These are phyloP conservation scores for Platycercus adscitus DNA, from an alignment of 2,113 vertebrate genomes.

Conservation along the genomic window DNA sequence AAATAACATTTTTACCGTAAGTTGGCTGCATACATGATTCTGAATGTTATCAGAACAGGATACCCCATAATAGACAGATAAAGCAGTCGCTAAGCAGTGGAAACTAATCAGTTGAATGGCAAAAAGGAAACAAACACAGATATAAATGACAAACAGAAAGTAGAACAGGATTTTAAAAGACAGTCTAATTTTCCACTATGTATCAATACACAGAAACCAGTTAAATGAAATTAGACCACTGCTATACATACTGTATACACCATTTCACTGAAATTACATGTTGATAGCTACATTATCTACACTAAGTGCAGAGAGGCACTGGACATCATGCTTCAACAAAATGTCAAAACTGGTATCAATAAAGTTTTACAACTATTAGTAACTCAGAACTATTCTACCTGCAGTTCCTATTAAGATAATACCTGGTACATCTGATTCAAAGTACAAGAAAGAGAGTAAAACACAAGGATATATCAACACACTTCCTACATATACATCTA, in stretches of 20 bases:
- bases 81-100: conserved; percentile 70
- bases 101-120: conserved; percentile 22
- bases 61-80: conserved; percentile 68
- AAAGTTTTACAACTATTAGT: conserved; percentile 75
- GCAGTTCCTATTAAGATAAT: conserved; percentile 70
- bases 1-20: conserved; percentile 83
- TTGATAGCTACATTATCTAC: conserved; percentile 90
- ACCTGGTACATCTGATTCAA: conserved; percentile 64
- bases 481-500: conserved; percentile 26
- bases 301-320: conserved; percentile 92
- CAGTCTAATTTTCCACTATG: conserved; percentile 69
- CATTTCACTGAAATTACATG: conserved; percentile 83
- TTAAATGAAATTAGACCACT: conserved; percentile 79
- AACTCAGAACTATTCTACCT: conserved; percentile 59
- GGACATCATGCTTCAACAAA: conserved; percentile 88
- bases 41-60: conserved; percentile 76
- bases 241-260: conserved; percentile 72
- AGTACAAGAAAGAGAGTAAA: conserved; percentile 63
- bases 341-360: conserved; percentile 68
- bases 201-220: conserved; percentile 68
- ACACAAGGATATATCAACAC: conserved; percentile 37
- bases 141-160: conserved; percentile 43
- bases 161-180: conserved; percentile 63
- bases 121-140: background rate
- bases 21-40: conserved; percentile 73